Evolutionary conservation across 2,797 vertebrate genomes (phyloP).

Genomic region (Columba guinea): DNA sequence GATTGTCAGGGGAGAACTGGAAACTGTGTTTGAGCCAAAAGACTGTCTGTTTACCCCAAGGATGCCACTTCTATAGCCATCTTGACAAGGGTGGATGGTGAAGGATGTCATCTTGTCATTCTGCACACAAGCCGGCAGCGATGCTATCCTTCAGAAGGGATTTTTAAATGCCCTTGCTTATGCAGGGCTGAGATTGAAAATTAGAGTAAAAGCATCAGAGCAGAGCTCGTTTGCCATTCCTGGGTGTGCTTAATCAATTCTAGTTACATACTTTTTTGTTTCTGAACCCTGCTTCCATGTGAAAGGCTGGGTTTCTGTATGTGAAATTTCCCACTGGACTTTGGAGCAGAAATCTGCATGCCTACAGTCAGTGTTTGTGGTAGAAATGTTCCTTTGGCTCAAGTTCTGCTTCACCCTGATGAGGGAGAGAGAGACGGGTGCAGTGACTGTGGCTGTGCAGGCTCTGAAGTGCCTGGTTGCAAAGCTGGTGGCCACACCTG

Average conservation of each 20-base stretch:
- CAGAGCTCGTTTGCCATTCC: not conserved
- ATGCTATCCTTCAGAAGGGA: not conserved
- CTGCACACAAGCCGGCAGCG: not conserved
- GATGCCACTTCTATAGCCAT: not conserved
- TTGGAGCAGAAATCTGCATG: fast-evolving
- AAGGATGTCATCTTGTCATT: not conserved
- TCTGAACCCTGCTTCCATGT: fast-evolving
- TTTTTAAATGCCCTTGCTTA: not conserved
- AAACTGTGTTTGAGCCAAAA: not conserved
- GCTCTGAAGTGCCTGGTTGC: too few relatives aligned
- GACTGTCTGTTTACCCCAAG: not conserved
- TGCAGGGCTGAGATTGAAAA: not conserved
- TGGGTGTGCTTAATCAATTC: not conserved
- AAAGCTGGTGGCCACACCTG: too few relatives aligned
- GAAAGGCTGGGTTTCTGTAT: not conserved
- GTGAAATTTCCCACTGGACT: not conserved
- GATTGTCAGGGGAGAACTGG: not conserved
- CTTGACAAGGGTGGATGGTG: not conserved
- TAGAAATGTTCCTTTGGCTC: not conserved
- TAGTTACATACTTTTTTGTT: not conserved
- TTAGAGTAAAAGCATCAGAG: not conserved
- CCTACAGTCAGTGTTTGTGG: not conserved
- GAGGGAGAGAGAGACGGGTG: not conserved
- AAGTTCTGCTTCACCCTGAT: fast-evolving
- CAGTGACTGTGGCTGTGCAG: too few relatives aligned